Conservation (phyloP, 2,888 invertebrate genomes). For the Chromoteleia sp. region DNA sequence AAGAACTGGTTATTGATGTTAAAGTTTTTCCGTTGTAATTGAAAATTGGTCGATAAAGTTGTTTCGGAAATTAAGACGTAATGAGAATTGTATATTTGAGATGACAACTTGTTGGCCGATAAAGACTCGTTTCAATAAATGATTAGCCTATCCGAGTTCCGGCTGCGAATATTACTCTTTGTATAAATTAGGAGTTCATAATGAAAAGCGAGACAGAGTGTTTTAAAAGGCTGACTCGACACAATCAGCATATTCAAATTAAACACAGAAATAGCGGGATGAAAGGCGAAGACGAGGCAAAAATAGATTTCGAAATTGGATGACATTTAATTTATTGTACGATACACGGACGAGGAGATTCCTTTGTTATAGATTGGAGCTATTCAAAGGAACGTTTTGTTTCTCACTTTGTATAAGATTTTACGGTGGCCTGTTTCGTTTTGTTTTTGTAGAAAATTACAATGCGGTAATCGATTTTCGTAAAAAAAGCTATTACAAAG, state of each 20-base stretch:
- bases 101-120: conserved; percentile 10
- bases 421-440: not conserved
- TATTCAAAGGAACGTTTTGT: conserved; percentile 19
- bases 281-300: conserved; percentile 44
- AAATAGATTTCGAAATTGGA: conserved; percentile 58
- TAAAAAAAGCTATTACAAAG: not conserved
- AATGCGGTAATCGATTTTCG: not conserved
- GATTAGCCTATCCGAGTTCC: conserved; percentile 31
- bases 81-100: too few relatives aligned
- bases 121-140: conserved; percentile 39
- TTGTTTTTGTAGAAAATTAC: conserved; percentile 10
- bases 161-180: conserved; percentile 32
- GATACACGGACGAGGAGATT: conserved; percentile 27
- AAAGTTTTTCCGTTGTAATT: too few relatives aligned
- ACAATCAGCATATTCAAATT: conserved; percentile 66
- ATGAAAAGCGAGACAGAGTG: conserved; percentile 32
- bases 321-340: conserved; percentile 58
- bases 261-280: conserved; percentile 53
- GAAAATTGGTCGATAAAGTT: too few relatives aligned
- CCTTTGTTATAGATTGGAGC: conserved; percentile 40
- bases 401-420: conserved; percentile 23
- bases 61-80: too few relatives aligned
- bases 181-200: conserved; percentile 55
- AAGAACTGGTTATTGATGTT: too few relatives aligned
- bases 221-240: conserved; percentile 63